Evolutionary conservation across 2,888 invertebrate genomes (phyloP).

Genomic region (Sipha maydis): DNA sequence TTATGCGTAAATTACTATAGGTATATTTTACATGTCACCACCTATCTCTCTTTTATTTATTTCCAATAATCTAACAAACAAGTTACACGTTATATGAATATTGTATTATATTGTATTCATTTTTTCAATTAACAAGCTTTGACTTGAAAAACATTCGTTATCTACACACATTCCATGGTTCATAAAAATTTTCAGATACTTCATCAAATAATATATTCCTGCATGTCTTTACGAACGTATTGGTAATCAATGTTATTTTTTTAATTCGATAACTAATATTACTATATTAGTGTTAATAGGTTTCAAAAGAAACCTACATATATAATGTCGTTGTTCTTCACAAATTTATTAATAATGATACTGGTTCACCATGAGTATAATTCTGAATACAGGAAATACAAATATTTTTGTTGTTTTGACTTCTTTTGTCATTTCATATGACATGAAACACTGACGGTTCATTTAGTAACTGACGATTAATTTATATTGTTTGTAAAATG

Average conservation of each 20-base stretch:
- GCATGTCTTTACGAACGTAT: background rate
- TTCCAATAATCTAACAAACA: no score
- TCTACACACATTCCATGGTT: no score
- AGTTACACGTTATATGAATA: no score
- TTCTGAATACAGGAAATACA: background rate
- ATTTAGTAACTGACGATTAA: background rate
- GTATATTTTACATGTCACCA: no score
- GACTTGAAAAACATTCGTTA: background rate
- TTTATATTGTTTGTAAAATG: no score
- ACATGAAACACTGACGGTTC: background rate
- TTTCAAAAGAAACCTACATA: background rate
- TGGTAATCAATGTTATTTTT: background rate
- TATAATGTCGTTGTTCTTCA: background rate
- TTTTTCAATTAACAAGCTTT: background rate
- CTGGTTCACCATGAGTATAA: background rate
- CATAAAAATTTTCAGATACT: background rate
- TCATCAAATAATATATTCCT: background rate
- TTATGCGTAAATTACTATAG: no score
- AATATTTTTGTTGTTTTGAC: background rate
- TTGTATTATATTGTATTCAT: background rate
- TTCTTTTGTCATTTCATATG: background rate
- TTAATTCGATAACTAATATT: background rate
- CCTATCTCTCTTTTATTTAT: no score
- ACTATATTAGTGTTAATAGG: background rate
- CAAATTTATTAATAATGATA: background rate